Evolutionary conservation across 1,140 invertebrate genomes (phyloP).

Genomic region (Brachystomella parvula): DNA sequence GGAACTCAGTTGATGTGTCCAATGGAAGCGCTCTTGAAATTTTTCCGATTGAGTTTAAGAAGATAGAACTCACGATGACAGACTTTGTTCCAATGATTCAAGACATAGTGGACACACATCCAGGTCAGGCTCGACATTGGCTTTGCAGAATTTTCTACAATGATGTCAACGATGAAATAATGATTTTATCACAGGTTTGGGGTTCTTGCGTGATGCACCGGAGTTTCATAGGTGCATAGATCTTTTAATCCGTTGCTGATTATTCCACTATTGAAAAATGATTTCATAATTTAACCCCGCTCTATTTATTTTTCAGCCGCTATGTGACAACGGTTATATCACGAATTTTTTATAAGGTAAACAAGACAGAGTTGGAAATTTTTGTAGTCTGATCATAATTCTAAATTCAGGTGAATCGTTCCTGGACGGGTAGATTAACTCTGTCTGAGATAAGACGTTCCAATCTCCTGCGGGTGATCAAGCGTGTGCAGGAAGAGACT

Average conservation of each 20-base stretch:
- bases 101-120: conserved; percentile 99
- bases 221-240: conserved; percentile 99
- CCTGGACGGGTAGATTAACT: conserved; percentile 90
- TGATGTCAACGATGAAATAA: conserved; percentile 53
- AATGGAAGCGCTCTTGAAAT: background rate
- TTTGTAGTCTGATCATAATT: background rate
- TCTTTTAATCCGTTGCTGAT: too few relatives aligned
- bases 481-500: conserved; percentile 54
- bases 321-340: conserved; percentile 63
- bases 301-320: too few relatives aligned
- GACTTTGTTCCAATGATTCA: conserved; percentile 90
- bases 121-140: conserved; percentile 52
- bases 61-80: conserved; percentile 28
- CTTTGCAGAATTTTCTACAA: background rate
- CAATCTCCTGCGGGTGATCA: conserved; percentile 72
- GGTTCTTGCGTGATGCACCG: conserved; percentile 90
- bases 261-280: too few relatives aligned
- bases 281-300: too few relatives aligned
- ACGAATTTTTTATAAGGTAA: conserved; percentile 77
- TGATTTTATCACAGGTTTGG: conserved; percentile 50
- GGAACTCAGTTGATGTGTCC: background rate
- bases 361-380: background rate
- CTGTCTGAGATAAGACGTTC: conserved; percentile 81
- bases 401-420: conserved; percentile 67
- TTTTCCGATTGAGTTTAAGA: conserved; percentile 11